Conservation (phyloP, 1,140 invertebrate genomes). For the Drosophila saltans region DNA sequence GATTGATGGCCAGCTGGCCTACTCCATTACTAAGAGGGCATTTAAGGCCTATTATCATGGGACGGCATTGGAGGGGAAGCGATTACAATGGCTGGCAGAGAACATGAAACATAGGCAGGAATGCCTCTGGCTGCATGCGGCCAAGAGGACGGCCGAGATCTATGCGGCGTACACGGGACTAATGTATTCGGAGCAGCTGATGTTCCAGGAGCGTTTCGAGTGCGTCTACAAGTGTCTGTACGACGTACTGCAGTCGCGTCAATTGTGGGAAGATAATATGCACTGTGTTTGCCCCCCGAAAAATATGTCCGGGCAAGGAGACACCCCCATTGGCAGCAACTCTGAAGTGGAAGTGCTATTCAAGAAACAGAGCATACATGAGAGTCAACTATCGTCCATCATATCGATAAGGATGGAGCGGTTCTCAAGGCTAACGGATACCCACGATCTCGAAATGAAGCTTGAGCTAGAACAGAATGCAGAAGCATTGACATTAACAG, state of each 20-base stretch:
- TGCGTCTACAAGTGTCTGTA: slow-evolving; percentile 61
- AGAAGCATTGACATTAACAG: too few species aligned
- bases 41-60: slow-evolving; percentile 73
- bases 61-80: slow-evolving; percentile 30
- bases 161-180: slow-evolving; percentile 56
- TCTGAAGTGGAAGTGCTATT: slow-evolving; percentile 52
- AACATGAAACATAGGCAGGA: slow-evolving; percentile 42
- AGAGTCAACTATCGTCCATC: slow-evolving; percentile 16
- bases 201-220: slow-evolving; percentile 60
- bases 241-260: slow-evolving; percentile 32
- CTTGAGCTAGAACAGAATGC: too few species aligned
- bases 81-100: not conserved
- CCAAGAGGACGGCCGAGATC: slow-evolving; percentile 61
- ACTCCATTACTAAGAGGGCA: slow-evolving; percentile 67
- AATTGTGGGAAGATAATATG: slow-evolving; percentile 4
- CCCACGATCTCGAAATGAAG: too few species aligned
- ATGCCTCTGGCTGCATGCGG: slow-evolving; percentile 70
- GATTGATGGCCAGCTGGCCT: slow-evolving; percentile 69
- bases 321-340: not conserved
- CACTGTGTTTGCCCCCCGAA: slow-evolving; percentile 18
- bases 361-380: not conserved
- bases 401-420: slow-evolving; percentile 10
- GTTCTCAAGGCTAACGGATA: not conserved
- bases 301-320: not conserved
- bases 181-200: slow-evolving; percentile 56